Evolutionary conservation across 2,797 vertebrate species (phyloP).

Genomic region (Chiroxiphia lanceolata): DNA sequence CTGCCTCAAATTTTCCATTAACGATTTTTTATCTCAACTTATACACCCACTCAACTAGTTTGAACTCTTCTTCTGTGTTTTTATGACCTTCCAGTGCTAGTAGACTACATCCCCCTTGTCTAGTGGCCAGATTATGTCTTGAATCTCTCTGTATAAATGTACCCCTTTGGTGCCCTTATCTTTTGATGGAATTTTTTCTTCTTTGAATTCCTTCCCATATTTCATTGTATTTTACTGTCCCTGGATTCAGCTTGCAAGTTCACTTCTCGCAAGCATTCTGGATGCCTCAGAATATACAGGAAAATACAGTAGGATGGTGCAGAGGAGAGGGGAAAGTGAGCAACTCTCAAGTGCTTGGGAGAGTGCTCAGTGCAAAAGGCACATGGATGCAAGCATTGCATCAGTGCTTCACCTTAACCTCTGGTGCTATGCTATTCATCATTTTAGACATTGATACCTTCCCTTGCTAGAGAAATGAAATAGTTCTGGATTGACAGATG

Average conservation of each 20-base stretch:
- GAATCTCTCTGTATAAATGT: neutral
- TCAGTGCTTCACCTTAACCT: neutral
- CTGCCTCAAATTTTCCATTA: constrained; percentile 58
- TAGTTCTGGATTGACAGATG: neutral
- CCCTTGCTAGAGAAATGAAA: neutral
- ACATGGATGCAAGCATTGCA: neutral
- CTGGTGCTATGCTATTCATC: neutral
- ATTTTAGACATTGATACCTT: neutral
- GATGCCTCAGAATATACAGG: neutral
- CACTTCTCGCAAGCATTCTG: neutral
- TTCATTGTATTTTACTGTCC: neutral
- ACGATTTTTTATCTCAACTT: neutral
- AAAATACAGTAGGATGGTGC: neutral
- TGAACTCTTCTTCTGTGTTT: constrained; percentile 16
- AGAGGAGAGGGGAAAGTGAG: neutral
- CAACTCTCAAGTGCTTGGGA: neutral
- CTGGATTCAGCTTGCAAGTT: neutral
- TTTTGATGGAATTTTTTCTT: neutral
- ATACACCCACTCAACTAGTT: constrained; percentile 31
- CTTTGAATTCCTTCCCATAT: neutral
- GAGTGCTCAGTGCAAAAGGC: neutral
- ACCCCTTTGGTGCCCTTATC: neutral
- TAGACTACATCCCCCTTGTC: constrained; percentile 1
- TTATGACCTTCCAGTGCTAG: constrained; percentile 21
- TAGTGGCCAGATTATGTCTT: neutral